phyloP scores from a whole-genome alignment of 1,140 invertebrate species.

The Drosophila ercepeae region DNA sequence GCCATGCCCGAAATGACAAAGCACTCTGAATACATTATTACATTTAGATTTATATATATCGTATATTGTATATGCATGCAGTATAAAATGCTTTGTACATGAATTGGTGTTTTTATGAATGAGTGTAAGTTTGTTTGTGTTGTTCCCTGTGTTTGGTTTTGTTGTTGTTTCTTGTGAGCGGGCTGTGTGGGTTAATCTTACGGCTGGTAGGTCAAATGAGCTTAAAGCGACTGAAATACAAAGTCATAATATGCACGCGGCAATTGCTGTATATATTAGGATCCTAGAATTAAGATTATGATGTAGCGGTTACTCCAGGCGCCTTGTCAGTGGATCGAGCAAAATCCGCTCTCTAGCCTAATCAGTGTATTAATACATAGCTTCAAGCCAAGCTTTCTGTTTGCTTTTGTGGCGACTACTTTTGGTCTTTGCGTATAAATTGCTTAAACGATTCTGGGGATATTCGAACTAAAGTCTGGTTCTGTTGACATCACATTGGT shows the following conservation, averaged over 20 bases:
- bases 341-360: conserved; percentile 25
- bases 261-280: conserved; percentile 33
- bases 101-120: conserved; percentile 48
- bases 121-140: conserved; percentile 12
- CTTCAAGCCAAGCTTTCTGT: conserved; percentile 47
- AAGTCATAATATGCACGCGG: conserved; percentile 45
- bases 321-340: conserved; percentile 28
- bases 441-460: conserved; percentile 47
- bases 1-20: conserved; percentile 38
- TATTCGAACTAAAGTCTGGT: conserved; percentile 74
- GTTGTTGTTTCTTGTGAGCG: neutral
- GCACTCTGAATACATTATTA: conserved; percentile 52
- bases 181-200: conserved; percentile 12
- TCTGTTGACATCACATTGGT: conserved; percentile 69
- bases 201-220: conserved; percentile 36
- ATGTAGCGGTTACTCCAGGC: conserved; percentile 23
- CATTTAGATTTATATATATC: conserved; percentile 47
- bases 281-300: conserved; percentile 26
- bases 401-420: conserved; percentile 33
- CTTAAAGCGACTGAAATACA: conserved; percentile 11
- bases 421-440: conserved; percentile 38
- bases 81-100: conserved; percentile 57
- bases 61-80: conserved; percentile 23
- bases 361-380: conserved; percentile 44
- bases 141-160: conserved; percentile 8